Percentiles rank a stretch among this genome's conserved stretches.
Conservation (phyloP, 2,113 vertebrate genomes). For the Megalops atlanticus region DNA sequence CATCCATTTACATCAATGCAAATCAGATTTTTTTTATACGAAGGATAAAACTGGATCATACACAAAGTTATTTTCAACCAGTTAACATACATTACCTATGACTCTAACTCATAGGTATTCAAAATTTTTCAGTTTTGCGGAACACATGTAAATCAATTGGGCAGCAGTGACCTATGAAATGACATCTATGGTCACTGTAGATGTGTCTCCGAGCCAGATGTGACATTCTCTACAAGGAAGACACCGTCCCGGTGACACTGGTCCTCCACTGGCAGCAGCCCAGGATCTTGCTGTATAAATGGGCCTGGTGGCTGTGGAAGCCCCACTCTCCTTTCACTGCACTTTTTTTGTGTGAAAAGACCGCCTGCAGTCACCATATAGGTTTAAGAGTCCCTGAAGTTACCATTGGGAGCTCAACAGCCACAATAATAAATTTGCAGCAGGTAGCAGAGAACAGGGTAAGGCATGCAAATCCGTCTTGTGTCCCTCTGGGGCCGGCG, state of each 20-base stretch:
- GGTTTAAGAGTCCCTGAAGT: conserved; percentile 66
- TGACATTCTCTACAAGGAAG: neutral
- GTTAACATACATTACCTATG: neutral
- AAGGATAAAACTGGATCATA: neutral
- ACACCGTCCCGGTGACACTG: neutral
- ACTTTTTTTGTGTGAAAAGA: conserved; percentile 47
- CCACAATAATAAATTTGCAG: conserved; percentile 75
- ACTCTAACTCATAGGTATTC: too few relatives aligned
- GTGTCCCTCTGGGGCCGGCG: conserved; percentile 72
- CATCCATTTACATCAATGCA: neutral
- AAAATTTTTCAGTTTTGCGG: neutral
- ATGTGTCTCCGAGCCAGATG: neutral
- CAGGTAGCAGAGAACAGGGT: conserved; percentile 68
- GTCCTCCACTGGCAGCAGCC: neutral
- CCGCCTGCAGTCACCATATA: conserved; percentile 67
- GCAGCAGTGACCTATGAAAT: conserved; percentile 11
- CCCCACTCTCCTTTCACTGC: neutral
- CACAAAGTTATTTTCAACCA: neutral
- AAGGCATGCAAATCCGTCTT: conserved; percentile 76
- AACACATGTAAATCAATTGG: conserved; percentile 19
- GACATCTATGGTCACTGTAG: neutral
- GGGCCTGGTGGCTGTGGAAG: neutral
- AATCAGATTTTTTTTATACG: neutral
- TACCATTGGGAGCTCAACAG: conserved; percentile 70
- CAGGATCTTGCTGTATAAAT: neutral